These are phyloP conservation scores for Acleris cristana DNA, from an alignment of 2,888 invertebrate species.

Conservation along the genomic window DNA sequence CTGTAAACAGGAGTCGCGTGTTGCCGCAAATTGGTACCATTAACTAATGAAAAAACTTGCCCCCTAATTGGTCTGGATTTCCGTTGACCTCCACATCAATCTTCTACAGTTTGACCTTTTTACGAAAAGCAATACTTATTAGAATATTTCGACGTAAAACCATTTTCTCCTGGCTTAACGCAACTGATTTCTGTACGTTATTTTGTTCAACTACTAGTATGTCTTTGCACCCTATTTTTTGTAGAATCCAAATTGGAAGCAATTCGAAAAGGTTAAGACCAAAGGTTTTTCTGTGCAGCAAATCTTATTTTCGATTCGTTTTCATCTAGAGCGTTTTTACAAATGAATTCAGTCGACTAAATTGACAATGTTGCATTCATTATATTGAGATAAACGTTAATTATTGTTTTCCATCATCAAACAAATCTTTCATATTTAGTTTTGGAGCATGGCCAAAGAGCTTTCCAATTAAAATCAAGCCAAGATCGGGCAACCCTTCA, in stretches of 20 bases:
- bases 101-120: constrained; percentile 5
- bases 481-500: constrained; percentile 15
- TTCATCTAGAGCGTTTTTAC: no score
- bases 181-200: no score
- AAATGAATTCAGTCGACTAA: no score
- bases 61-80: constrained; percentile 2
- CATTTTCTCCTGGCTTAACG: background rate
- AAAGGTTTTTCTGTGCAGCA: no score
- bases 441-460: constrained; percentile 26
- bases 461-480: constrained; percentile 31
- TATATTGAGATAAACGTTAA: background rate
- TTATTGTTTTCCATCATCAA: constrained; percentile 29
- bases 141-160: background rate
- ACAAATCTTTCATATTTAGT: constrained; percentile 5
- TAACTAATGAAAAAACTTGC: constrained; percentile 22
- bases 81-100: background rate
- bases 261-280: no score
- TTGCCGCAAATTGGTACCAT: constrained; percentile 10
- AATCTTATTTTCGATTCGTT: no score
- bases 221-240: no score
- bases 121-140: background rate
- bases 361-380: background rate
- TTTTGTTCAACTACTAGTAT: no score
- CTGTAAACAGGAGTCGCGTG: constrained; percentile 5
- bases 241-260: no score